Evolutionary conservation across 2,888 invertebrate genomes (phyloP), one percentile per base, ranked within the genome.

Genomic region (Phalera bucephala): DNA sequence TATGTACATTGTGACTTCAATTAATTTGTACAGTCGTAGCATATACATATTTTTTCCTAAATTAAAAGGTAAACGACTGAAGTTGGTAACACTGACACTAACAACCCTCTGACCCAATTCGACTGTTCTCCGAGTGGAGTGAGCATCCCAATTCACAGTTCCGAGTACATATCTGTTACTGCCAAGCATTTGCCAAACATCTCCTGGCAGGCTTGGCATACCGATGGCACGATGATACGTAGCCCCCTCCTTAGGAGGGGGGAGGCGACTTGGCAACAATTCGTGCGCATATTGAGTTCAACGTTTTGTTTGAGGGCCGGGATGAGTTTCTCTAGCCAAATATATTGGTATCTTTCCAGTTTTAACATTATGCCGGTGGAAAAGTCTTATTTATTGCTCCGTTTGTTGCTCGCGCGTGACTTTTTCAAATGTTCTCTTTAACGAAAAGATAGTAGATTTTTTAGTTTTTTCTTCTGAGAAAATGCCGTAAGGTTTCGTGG

Each of bases 261-360:
- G 64, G 66, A 48, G 50, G 45, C 55, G 64, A 71, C 65, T 85
- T 86, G 86, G 86, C 86, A 87, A 61, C 72, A 62, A 68, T 76
- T 71, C 72, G 65, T 64, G 50, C 77, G 76, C 81, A 83, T 84
- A 85, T 86, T 85, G 82, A 81, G 80, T 80, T 72, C 73, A 71
- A 59, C 75, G 72, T 76, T 78, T 81, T 76, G 80, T 82, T 76
- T 75, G 80, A 77, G 72, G 60, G 72, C 65, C 67, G 68, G 61
- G 64, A 64, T 57, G 56, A 38, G 40, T 29, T 29, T 7, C 48
- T 50, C 48, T 64, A 59, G 72, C 75, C 76, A 77, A 78, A 78
- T 78, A 71, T 79, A 76, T 80, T 76, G 71, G 72, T 69, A 61
- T 69, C 67, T 70, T 64, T 71, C 72, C 72, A 72, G 71, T 70